Evolutionary conservation across 2,888 invertebrate genomes (phyloP), one percentile per base, ranked within the genome.

Genomic region (Tinea semifulvella): DNA sequence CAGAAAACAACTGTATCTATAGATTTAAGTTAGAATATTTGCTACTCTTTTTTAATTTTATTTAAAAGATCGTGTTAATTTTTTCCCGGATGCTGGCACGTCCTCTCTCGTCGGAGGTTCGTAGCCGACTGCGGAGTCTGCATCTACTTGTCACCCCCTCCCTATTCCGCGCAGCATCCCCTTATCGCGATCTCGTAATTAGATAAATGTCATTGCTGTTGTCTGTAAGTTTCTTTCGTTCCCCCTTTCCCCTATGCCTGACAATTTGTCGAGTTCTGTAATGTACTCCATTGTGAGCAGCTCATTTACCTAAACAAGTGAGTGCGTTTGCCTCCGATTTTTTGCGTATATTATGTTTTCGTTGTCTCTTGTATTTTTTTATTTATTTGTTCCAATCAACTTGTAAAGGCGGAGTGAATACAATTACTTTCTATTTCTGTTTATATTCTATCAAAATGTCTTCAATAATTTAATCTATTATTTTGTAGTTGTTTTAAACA

Each of bases 141-240:
- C 53, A 56, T 20, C 40, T 22, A 54, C 56, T 57, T 56, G 47
- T 49, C 49, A 52, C 55, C 56, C 50, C 51, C 50, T 16, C 17
- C 13, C 49, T 52, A 53, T 58, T 53, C 52, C 51, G 56, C 61
- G 61, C 63, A 55, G 56, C 47, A 53, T 51, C 58, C 54, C 63
- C 65, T 69, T 73, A 75, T 75, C 77, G 68, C 72, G 71, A 71
- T 70, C 59, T 67, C 68, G 65, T 79, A 79, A 79, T 79, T 77
- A 79, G 77, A 79, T 76, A 72, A 77, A 75, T 77, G 76, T 75
- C 75, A 75, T 70, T 68, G 68, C 66, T 74, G 69, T 71, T 68
- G 70, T 73, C 68, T 70, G 60, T 62, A 53, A 53, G 48, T 55
- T 59, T 60, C 58, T 56, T 65, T 52, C 60, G 16, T 38, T 14